Percentiles rank a stretch among this genome's conserved stretches.
phyloP scores from a whole-genome alignment of 2,888 invertebrate species.

The Tolmerus cingulatus region DNA sequence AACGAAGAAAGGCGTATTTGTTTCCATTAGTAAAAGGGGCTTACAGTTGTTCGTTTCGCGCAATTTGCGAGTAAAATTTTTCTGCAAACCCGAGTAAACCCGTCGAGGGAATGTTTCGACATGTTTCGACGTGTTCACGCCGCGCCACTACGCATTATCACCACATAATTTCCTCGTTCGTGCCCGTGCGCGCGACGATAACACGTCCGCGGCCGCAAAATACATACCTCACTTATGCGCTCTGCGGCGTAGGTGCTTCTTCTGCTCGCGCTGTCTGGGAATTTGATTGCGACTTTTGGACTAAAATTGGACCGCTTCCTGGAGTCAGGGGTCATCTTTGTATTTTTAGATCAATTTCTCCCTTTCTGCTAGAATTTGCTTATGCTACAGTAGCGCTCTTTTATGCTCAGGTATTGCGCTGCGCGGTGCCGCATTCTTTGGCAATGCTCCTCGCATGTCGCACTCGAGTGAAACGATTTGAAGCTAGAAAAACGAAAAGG shows the following conservation, averaged over 20 bases:
- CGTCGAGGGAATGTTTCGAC: background rate
- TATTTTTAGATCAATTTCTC: background rate
- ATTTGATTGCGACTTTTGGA: background rate
- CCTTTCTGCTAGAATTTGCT: background rate
- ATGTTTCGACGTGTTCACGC: background rate
- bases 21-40: background rate
- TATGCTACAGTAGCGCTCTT: background rate
- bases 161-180: background rate
- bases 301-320: background rate
- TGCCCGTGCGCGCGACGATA: background rate
- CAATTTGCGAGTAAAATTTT: background rate
- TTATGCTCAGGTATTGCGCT: background rate
- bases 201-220: background rate
- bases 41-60: background rate
- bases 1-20: background rate
- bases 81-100: background rate
- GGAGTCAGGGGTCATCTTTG: background rate
- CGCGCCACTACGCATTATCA: background rate
- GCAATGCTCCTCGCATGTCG: background rate
- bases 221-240: background rate
- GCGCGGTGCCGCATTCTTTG: background rate
- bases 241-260: background rate
- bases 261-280: background rate
- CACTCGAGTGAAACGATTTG: background rate
- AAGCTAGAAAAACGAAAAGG: background rate